phyloP scores from a whole-genome alignment of 2,113 vertebrate species.

The Puffinus mauretanicus region DNA sequence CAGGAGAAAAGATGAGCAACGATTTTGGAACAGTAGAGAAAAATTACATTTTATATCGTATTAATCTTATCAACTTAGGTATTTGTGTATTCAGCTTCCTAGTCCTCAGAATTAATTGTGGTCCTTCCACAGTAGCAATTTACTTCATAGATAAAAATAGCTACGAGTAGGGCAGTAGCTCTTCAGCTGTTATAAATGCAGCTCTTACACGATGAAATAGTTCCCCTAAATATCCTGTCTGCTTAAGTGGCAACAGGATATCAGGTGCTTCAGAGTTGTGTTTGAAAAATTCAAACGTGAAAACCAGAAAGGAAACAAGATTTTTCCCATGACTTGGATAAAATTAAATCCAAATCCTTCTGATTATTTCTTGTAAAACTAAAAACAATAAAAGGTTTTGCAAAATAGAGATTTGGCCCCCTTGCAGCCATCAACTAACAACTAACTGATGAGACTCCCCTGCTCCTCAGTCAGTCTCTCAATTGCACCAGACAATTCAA shows the following conservation, averaged over 20 bases:
- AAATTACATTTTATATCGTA: not conserved
- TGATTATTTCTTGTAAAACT: not conserved
- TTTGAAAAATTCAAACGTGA: not conserved
- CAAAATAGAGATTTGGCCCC: not conserved
- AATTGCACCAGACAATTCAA: not conserved
- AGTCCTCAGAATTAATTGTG: not conserved
- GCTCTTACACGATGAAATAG: not conserved
- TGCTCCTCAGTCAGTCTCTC: not conserved
- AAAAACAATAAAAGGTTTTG: not conserved
- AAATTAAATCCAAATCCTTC: not conserved
- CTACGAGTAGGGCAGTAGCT: not conserved
- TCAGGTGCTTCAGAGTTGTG: not conserved
- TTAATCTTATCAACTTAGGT: not conserved
- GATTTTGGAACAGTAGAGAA: not conserved
- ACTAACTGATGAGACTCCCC: not conserved
- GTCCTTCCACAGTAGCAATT: not conserved
- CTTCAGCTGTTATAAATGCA: not conserved
- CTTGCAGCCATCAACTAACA: not conserved
- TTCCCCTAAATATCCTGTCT: not conserved
- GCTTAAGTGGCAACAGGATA: not conserved
- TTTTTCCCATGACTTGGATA: not conserved
- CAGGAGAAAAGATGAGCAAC: not conserved
- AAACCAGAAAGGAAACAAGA: not conserved
- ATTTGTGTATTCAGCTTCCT: not conserved
- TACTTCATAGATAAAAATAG: not conserved